These are phyloP conservation scores for Nesidiocoris tenuis DNA, from an alignment of 2,888 invertebrate species.

Conservation along the genomic window DNA sequence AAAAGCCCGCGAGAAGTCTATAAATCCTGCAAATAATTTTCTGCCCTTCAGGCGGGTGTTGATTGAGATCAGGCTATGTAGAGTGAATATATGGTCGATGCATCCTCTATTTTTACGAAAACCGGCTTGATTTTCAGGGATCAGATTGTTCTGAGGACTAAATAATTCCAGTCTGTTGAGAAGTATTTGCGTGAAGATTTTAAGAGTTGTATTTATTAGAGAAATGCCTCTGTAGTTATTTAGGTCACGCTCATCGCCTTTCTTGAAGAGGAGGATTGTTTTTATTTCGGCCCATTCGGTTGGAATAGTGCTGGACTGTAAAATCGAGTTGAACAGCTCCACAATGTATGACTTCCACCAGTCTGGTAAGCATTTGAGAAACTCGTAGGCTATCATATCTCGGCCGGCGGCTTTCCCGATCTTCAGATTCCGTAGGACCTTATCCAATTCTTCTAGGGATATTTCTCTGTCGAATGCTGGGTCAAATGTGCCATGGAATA, in stretches of 20 bases:
- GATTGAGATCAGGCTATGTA: conserved; percentile 40
- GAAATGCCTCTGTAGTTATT: conserved; percentile 25
- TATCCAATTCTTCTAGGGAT: not conserved
- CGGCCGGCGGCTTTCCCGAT: not conserved
- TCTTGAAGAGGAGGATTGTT: conserved; percentile 20
- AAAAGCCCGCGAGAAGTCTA: conserved; percentile 2
- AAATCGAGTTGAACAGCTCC: not conserved
- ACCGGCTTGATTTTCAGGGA: conserved; percentile 28
- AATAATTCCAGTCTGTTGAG: not conserved
- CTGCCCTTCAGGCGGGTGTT: conserved; percentile 3
- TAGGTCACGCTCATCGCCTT: not conserved
- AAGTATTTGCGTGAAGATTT: conserved; percentile 14
- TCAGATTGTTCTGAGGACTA: not conserved
- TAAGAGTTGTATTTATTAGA: conserved; percentile 11
- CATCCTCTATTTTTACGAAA: conserved; percentile 20
- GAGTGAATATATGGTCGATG: conserved; percentile 50
- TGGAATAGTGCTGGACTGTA: not conserved
- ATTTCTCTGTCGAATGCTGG: not conserved
- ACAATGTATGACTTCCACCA: not conserved
- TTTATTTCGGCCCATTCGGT: not conserved
- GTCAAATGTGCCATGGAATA: not conserved
- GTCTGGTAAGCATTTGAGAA: not conserved
- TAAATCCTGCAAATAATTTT: not conserved
- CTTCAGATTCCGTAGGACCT: not conserved
- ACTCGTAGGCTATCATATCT: not conserved